A percentile compares a stretch with the other conserved stretches of the same genome.
These are phyloP conservation scores for Eupithecia exiguata DNA, from an alignment of 2,888 invertebrate species.

Conservation along the genomic window DNA sequence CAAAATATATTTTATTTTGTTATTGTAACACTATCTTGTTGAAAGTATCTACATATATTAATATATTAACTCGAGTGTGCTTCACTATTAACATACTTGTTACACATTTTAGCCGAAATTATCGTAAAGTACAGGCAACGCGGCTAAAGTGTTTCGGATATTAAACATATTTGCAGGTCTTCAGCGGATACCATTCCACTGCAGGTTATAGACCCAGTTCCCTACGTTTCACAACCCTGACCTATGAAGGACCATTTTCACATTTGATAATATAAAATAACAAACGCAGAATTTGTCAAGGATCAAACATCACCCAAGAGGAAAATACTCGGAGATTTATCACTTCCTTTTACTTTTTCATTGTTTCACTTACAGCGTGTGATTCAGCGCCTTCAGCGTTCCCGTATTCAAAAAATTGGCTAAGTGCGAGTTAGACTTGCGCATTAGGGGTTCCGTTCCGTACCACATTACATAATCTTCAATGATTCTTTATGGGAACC, in stretches of 20 bases:
- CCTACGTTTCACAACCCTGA: background rate
- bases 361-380: slow-evolving; percentile 48
- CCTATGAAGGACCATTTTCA: background rate
- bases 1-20: no score
- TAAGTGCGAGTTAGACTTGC: background rate
- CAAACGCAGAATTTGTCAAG: slow-evolving; percentile 1
- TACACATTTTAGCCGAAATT: no score
- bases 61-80: no score
- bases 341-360: slow-evolving; percentile 39
- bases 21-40: no score
- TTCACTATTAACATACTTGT: no score
- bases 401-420: slow-evolving; percentile 45
- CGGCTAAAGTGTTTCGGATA: no score
- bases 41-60: no score
- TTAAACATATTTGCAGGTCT: no score
- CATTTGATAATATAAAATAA: slow-evolving; percentile 2
- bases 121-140: no score
- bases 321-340: slow-evolving; percentile 34
- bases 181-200: background rate
- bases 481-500: background rate
- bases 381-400: slow-evolving; percentile 38
- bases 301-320: slow-evolving; percentile 9
- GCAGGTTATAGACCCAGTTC: background rate
- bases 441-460: background rate
- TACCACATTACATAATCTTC: background rate